phyloP scores from a whole-genome alignment of 2,113 vertebrate species.

The Perca fluviatilis region DNA sequence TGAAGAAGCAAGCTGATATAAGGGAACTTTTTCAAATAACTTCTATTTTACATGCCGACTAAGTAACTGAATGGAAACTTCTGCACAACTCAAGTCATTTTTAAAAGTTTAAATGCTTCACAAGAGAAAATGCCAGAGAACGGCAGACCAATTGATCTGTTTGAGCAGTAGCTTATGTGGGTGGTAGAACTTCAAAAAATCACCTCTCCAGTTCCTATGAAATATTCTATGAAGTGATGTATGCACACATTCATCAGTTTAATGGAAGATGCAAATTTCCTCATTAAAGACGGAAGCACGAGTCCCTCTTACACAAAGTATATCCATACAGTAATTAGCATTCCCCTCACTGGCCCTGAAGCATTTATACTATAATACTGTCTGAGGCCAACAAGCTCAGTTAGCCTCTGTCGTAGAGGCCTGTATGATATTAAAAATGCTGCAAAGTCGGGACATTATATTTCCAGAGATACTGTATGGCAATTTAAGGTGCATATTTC shows the following conservation, averaged over 20 bases:
- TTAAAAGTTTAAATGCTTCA: conserved; percentile 38
- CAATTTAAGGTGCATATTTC: conserved; percentile 39
- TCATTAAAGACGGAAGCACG: conserved; percentile 81
- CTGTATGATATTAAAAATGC: conserved; percentile 40
- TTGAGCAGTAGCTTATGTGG: conserved; percentile 62
- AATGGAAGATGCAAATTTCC: conserved; percentile 87
- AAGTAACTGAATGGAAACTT: conserved; percentile 35
- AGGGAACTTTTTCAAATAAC: conserved; percentile 7
- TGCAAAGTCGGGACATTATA: conserved; percentile 41
- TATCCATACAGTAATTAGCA: conserved; percentile 74
- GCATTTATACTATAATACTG: conserved; percentile 66
- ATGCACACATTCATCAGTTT: conserved; percentile 83
- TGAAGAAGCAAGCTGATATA: conserved; percentile 24
- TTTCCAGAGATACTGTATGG: conserved; percentile 19
- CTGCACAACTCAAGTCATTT: conserved; percentile 38
- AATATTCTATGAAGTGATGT: conserved; percentile 77
- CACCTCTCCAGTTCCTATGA: conserved; percentile 63
- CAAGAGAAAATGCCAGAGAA: conserved; percentile 55
- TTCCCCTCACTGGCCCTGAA: conserved; percentile 69
- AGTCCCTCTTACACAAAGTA: conserved; percentile 69
- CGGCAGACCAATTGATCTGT: conserved; percentile 48
- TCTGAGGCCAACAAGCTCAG: conserved; percentile 68
- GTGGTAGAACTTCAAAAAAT: conserved; percentile 72
- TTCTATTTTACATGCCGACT: conserved; percentile 29
- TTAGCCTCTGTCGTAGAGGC: conserved; percentile 46